A percentile compares a stretch with the other conserved stretches of the same genome.
These are phyloP conservation scores for Clanis bilineata DNA, from an alignment of 2,888 invertebrate species.

Conservation along the genomic window DNA sequence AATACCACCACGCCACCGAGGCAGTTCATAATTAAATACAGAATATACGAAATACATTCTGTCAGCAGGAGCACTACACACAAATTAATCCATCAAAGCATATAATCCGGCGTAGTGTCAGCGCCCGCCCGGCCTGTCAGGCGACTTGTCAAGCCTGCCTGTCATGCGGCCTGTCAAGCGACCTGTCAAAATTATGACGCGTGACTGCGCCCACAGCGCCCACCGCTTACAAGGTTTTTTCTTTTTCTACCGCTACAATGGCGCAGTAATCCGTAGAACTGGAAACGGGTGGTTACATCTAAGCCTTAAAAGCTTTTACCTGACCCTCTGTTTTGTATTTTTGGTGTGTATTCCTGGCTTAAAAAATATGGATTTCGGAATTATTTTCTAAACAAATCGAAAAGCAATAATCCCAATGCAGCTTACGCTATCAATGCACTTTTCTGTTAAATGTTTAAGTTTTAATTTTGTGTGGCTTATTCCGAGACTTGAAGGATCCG, in stretches of 20 bases:
- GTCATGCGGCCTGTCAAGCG: conserved; percentile 65
- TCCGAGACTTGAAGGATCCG: no score
- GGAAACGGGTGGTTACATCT: conserved; percentile 49
- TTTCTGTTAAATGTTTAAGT: no score
- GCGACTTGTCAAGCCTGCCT: conserved; percentile 51
- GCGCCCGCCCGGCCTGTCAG: conserved; percentile 45
- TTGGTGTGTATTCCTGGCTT: neutral
- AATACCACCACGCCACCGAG: no score
- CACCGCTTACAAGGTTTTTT: conserved; percentile 49
- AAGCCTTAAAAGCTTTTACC: conserved; percentile 21
- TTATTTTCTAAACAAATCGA: neutral
- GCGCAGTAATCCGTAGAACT: conserved; percentile 53
- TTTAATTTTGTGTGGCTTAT: no score
- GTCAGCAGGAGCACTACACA: conserved; percentile 22
- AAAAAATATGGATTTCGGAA: neutral
- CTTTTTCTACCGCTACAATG: conserved; percentile 33
- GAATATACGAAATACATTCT: neutral
- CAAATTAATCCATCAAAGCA: conserved; percentile 77
- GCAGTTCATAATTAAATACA: neutral
- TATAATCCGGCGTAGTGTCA: conserved; percentile 66
- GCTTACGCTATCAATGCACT: no score
- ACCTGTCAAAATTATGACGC: conserved; percentile 76
- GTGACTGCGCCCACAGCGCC: conserved; percentile 67
- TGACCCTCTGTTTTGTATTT: conserved; percentile 29
- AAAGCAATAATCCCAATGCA: no score